Evolutionary conservation across 2,888 invertebrate genomes (phyloP), one percentile per base, ranked within the genome.

Genomic region (Cabera pusaria): DNA sequence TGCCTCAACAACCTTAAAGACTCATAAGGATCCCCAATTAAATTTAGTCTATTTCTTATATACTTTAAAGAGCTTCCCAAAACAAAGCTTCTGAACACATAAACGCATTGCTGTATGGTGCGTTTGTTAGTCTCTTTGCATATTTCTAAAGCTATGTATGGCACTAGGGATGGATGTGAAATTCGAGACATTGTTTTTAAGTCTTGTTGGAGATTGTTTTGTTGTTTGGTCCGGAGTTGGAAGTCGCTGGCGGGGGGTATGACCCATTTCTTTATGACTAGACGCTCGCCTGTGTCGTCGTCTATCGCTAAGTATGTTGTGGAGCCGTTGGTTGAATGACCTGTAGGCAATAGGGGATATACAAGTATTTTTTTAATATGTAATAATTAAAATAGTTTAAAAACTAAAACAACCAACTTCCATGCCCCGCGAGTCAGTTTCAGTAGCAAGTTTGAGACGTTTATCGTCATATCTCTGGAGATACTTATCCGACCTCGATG

Each of bases 271-370:
- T 92, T 93, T 6, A 96, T 87, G 14, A 93, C 92, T 0, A 96
- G 80, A 26, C 93, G 69, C 49, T 94, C 93, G 0, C 96, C 96
- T 6, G 92, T 91, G 38, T 91, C 91, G 33, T 91, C 90, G 65
- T 97, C 97, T 8, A 97, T 91, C 3, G 95, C 96, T 8, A 92
- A 90, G 72, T 93, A 96, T 1, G 94, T 93, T 10, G 93, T 91
- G 24, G 93, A 93, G 3, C 95, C 95, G 49, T 92, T 92, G 12
- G 91, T 79, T 11, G 94, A 94, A 66, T 96, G 96, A 1, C 94
- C 94, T 93, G 68, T 5, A 1, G 21, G 19, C 14, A 8, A 6
- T 17, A 9, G 14, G n/a, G n/a, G n/a, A n/a, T n/a, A n/a, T n/a
- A n/a, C n/a, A n/a, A n/a, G n/a, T n/a, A n/a, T n/a, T n/a, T n/a